phyloP scores from a whole-genome alignment of 2,113 vertebrate genomes.

The Scomber japonicus region DNA sequence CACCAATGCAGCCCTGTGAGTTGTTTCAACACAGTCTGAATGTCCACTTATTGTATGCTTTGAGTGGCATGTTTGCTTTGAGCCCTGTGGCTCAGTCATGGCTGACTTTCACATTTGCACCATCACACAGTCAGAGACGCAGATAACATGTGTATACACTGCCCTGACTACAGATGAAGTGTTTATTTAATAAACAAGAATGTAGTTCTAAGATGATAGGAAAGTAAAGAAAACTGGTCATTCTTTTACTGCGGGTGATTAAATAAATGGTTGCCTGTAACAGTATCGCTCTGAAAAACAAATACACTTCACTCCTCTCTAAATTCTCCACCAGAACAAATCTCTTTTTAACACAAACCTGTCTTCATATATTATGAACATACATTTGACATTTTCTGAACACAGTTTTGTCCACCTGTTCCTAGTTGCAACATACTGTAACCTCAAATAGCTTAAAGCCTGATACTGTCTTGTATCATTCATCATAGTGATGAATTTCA shows the following conservation, averaged over 20 bases:
- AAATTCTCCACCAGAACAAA: conserved; percentile 19
- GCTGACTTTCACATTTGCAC: background rate
- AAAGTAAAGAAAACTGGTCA: no score
- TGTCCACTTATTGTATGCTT: conserved; percentile 18
- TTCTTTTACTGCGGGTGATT: no score
- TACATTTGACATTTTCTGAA: no score
- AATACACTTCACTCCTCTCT: background rate
- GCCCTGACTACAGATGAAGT: no score
- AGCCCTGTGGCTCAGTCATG: background rate
- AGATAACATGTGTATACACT: no score
- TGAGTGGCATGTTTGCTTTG: conserved; percentile 48
- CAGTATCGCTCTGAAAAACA: conserved; percentile 6
- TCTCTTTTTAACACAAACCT: conserved; percentile 1
- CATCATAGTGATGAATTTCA: conserved; percentile 17
- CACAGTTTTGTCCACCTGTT: conserved; percentile 30
- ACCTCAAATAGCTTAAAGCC: conserved; percentile 1
- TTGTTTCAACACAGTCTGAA: no score
- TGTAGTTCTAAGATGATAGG: no score
- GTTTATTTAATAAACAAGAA: no score
- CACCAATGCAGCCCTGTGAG: no score
- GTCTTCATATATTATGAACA: background rate
- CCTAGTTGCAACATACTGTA: background rate
- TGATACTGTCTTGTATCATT: conserved; percentile 9
- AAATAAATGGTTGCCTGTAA: background rate
- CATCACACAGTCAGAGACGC: background rate